A percentile compares a stretch with the other conserved stretches of the same genome.
Conservation (phyloP, 2,888 invertebrate species). For the Unio pictorum region DNA sequence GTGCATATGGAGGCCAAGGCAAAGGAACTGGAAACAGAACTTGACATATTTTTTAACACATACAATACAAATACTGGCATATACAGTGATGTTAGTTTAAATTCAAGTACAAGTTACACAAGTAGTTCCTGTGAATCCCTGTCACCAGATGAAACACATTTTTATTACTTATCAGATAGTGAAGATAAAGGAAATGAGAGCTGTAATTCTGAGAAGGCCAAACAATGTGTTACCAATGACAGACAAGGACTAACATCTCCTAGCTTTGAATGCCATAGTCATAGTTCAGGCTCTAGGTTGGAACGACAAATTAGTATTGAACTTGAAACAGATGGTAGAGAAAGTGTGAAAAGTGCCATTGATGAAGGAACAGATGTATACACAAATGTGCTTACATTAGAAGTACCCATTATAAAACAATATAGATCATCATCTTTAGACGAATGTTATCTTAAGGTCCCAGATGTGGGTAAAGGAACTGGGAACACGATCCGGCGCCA, state of each 20-base stretch:
- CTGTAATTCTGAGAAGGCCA: constrained; percentile 23
- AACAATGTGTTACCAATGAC: not conserved
- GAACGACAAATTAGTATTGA: too few relatives aligned
- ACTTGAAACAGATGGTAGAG: not conserved
- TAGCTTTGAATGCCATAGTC: too few relatives aligned
- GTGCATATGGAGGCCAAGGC: constrained; percentile 60
- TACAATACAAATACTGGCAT: constrained; percentile 20
- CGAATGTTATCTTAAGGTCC: constrained; percentile 37
- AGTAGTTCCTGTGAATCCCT: constrained; percentile 33
- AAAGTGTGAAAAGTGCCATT: constrained; percentile 4
- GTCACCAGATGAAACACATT: constrained; percentile 30
- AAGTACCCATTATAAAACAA: constrained; percentile 61
- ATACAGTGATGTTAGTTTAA: constrained; percentile 26
- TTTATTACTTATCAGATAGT: constrained; percentile 30
- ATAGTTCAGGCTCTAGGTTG: too few relatives aligned
- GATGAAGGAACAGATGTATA: constrained; percentile 13
- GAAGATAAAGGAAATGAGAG: constrained; percentile 38
- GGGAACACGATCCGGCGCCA: constrained; percentile 40
- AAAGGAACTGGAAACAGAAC: constrained; percentile 26
- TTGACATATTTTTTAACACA: constrained; percentile 18
- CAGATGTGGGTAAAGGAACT: constrained; percentile 7
- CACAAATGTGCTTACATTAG: constrained; percentile 59
- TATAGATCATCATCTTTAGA: constrained; percentile 64
- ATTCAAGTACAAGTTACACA: constrained; percentile 41
- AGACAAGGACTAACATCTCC: not conserved